Base-by-base conservation (phyloP, 2,888 invertebrate genomes). In the Panorpa germanica region DNA sequence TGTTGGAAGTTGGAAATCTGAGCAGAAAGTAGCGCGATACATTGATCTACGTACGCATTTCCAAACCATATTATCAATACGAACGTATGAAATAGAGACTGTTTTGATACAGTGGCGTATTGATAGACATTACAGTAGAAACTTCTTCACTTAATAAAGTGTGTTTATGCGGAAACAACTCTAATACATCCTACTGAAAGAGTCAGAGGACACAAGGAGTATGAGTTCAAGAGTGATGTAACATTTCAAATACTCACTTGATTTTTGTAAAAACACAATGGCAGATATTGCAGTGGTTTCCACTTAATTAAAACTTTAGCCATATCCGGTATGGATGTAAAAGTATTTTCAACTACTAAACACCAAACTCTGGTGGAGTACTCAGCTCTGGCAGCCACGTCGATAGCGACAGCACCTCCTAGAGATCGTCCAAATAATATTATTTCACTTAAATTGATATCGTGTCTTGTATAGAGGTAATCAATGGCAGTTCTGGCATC, bases 251-350 rank as follows among this genome's bases (percentile, higher is more conserved):
- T 4, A 7, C 37, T 41, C 52, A 90, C 90, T 71, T 86, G 80
- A 58, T 90, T 93, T 62, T 91, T 91, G 56, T 81, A 86, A 50
- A 75, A 76, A 53, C 77, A 64, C 40, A 70, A 59, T 35, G 91
- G 91, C 40, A 93, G 57, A 59, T 75, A 78, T 37, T 68, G 61
- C 33, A 85, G 49, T 40, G 74, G 58, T 43, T 59, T 64, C 60
- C 74, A 68, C 46, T 75, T 74, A 39, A 91, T 65, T 40, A 93
- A 62, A 36, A 78, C 71, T 41, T 70, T 68, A 11, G 86, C 88
- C 74, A 93, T 88, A 38, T 85, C 85, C 18, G 88, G 88, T 52
- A 95, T 82, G 49, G 81, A 82, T 4, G 90, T 90, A 47, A 95
- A 95, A 3, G 91, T 91, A 52, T 95, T 95, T 54, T 95, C 93